Percentiles rank a stretch among this genome's conserved stretches.
These are phyloP conservation scores for Calypte anna DNA, from an alignment of 2,113 vertebrate genomes.

Conservation along the genomic window DNA sequence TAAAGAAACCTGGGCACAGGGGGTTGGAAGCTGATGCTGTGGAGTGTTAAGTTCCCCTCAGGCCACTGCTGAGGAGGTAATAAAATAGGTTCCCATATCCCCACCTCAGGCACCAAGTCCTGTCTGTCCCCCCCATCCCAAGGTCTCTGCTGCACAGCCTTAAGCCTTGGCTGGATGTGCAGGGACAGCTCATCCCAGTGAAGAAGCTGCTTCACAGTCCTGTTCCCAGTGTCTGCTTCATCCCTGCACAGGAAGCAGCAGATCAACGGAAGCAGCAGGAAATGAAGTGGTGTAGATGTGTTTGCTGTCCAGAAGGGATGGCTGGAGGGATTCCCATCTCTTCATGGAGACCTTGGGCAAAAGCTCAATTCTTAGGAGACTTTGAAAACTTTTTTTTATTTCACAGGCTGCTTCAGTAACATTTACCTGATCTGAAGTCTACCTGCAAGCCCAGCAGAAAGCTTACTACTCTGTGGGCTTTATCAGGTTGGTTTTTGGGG, in stretches of 20 bases:
- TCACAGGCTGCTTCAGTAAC: neutral
- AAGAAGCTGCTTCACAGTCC: neutral
- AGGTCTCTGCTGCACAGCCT: neutral
- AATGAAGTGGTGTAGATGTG: neutral
- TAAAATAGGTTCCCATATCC: accelerated
- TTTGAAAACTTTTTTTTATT: neutral
- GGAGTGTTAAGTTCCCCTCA: neutral
- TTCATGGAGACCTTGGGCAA: neutral
- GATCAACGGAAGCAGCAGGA: neutral
- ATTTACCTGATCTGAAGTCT: neutral
- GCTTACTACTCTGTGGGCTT: neutral
- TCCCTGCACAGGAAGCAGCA: neutral
- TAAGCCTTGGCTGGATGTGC: neutral
- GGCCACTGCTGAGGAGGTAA: neutral
- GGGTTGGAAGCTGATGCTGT: neutral
- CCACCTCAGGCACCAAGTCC: neutral
- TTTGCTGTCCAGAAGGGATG: neutral
- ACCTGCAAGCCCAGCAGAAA: neutral
- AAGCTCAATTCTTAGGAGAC: neutral
- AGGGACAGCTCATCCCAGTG: neutral
- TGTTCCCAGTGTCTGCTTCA: neutral
- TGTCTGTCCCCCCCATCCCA: neutral
- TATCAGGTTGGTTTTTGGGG: neutral
- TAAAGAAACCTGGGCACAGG: neutral
- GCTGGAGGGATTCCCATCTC: neutral